Percentiles rank a stretch among this genome's conserved stretches.
Conservation (phyloP, 2,888 invertebrate species). For the Phorcus lineatus region DNA sequence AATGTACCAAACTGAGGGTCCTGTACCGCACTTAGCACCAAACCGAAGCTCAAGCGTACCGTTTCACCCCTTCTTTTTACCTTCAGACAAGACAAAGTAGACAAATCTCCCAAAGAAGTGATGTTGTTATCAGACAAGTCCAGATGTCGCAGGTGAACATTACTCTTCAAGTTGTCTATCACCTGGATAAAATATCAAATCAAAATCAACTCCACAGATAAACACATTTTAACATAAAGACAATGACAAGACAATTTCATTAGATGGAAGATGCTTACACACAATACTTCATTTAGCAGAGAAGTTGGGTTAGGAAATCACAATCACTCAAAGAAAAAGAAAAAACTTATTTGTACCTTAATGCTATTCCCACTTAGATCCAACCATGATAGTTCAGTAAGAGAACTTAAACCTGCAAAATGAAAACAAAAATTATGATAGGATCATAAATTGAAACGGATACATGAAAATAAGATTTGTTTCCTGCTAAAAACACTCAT, state of each 20-base stretch:
- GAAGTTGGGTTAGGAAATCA: neutral
- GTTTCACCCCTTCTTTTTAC: too few species aligned
- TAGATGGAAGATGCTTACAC: neutral
- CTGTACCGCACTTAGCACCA: too few species aligned
- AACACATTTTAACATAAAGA: too few species aligned
- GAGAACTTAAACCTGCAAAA: slow-evolving; percentile 83
- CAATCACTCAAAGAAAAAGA: neutral
- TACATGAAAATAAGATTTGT: too few species aligned
- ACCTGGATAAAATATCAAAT: slow-evolving; percentile 78
- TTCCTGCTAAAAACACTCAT: too few species aligned
- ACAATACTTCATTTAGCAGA: neutral
- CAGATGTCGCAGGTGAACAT: slow-evolving; percentile 86
- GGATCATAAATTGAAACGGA: too few species aligned
- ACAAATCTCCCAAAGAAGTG: slow-evolving; percentile 88
- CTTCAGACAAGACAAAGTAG: slow-evolving; percentile 87
- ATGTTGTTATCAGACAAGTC: slow-evolving; percentile 94
- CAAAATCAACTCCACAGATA: too few species aligned
- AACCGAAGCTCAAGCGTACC: too few species aligned
- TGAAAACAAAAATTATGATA: neutral
- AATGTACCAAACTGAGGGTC: too few species aligned
- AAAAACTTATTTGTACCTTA: slow-evolving; percentile 79
- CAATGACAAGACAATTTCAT: too few species aligned
- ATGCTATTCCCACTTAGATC: slow-evolving; percentile 93
- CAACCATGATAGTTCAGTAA: slow-evolving; percentile 86
- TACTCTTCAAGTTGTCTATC: slow-evolving; percentile 91